Percentiles rank a stretch among this genome's conserved stretches.
Conservation (phyloP, 92 coral and sea anemone genomes). For the Porites rus region DNA sequence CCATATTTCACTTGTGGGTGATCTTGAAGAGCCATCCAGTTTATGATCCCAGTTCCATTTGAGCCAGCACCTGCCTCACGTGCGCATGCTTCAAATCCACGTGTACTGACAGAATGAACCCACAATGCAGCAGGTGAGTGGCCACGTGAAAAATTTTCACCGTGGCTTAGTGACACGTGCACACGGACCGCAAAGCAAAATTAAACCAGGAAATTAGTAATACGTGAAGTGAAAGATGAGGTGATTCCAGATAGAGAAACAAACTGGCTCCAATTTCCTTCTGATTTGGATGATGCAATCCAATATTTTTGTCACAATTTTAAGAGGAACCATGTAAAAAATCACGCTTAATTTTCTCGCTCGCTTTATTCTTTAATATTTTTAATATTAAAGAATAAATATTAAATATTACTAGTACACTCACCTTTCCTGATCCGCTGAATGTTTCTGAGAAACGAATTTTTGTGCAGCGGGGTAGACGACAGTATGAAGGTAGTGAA, state of each 20-base stretch:
- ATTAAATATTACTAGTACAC: not conserved
- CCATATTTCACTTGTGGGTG: not conserved
- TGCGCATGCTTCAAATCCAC: conserved; percentile 42
- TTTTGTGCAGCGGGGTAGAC: not conserved
- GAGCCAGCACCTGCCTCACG: conserved; percentile 36
- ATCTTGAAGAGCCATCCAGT: conserved; percentile 48
- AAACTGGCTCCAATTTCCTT: not conserved
- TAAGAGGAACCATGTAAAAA: no score
- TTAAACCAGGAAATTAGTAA: not conserved
- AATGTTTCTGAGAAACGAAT: not conserved
- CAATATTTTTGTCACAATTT: no score
- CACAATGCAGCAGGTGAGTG: conserved; percentile 59
- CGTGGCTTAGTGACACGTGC: conserved; percentile 38
- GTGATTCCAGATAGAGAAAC: not conserved
- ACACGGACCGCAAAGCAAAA: not conserved
- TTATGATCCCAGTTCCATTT: conserved; percentile 41
- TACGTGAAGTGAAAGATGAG: not conserved
- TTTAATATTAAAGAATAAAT: not conserved
- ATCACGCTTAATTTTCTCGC: not conserved
- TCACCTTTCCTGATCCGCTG: not conserved
- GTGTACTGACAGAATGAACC: conserved; percentile 30
- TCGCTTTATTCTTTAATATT: not conserved
- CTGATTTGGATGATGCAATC: no score
- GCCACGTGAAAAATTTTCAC: not conserved
- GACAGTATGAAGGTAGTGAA: not conserved